Evolutionary conservation across 1,140 invertebrate species (phyloP), one percentile per base, ranked within the genome.

Genomic region (Bombus superbus): DNA sequence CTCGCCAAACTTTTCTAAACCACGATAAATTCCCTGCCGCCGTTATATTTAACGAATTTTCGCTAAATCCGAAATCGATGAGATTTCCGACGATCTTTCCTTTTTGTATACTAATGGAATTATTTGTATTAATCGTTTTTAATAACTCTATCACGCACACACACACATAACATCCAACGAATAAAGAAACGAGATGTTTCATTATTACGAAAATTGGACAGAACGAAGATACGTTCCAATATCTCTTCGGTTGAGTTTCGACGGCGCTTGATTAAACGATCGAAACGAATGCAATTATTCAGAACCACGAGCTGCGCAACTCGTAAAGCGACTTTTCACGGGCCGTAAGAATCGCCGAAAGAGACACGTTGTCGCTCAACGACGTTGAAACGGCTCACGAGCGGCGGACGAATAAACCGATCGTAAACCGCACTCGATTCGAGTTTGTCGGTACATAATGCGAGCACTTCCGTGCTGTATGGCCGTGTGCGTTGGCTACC

Each of bases 391-490:
- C 44, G 73, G 80, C 86, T 86, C 85, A 82, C 77, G 83, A 86
- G 64, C 40, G 66, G 68, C 71, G 40, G 57, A 81, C 83, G 88
- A 91, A 90, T 92, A 90, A 92, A 91, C 89, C 90, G 91, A 90
- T 92, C 91, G 91, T 91, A 92, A 92, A 92, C 89, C 87, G 81
- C 88, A 85, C 91, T 92, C 89, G 90, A 92, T 90, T 90, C 89
- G 90, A 91, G 91, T 92, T 91, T 90, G 90, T 90, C 86, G 88
- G 86, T 89, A 90, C 88, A 85, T 91, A 91, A 90, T 76, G 85
- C 78, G 64, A 77, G 82, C 89, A 81, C 84, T 90, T 86, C 62
- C 83, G 57, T 64, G 66, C 64, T 44, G 87, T 83, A 87, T 80
- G 83, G 18, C 40, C 57, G 13, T 62, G 84, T 74, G 74, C 79